Conservation (phyloP, 1,140 invertebrate species). For the Drosophila punjabiensis region DNA sequence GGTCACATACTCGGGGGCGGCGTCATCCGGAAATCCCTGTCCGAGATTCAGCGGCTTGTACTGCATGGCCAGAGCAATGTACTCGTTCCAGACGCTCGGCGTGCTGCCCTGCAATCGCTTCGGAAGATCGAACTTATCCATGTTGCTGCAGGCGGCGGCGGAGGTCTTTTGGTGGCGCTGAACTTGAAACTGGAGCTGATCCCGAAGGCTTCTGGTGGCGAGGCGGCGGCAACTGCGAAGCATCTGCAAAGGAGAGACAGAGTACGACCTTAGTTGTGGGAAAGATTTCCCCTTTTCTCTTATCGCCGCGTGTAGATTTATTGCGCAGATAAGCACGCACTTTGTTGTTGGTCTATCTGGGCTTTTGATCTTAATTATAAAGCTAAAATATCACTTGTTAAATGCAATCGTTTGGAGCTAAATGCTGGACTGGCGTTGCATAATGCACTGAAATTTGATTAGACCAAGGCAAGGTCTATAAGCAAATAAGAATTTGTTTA, state of each 20-base stretch:
- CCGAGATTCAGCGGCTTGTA: constrained; percentile 98
- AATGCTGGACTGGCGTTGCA: constrained; percentile 68
- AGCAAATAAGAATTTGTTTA: constrained; percentile 53
- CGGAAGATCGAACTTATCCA: constrained; percentile 88
- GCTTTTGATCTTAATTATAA: not conserved
- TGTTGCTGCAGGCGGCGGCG: constrained; percentile 18
- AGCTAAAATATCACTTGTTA: constrained; percentile 57
- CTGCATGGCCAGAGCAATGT: constrained; percentile 94
- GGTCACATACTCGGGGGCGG: constrained; percentile 93
- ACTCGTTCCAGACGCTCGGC: constrained; percentile 93
- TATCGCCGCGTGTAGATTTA: constrained; percentile 36
- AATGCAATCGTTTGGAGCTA: constrained; percentile 57
- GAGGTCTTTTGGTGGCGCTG: constrained; percentile 23
- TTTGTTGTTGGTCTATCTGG: constrained; percentile 22
- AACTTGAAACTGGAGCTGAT: constrained; percentile 19
- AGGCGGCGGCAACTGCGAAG: constrained; percentile 45
- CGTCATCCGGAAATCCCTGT: constrained; percentile 98
- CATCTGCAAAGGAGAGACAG: constrained; percentile 52
- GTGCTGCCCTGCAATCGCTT: constrained; percentile 87
- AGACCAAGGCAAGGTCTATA: constrained; percentile 35
- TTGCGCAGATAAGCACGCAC: constrained; percentile 39
- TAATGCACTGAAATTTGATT: constrained; percentile 63
- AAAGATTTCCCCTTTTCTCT: constrained; percentile 14
- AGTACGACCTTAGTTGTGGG: constrained; percentile 6
- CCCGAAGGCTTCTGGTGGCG: constrained; percentile 3